A percentile compares a stretch with the other conserved stretches of the same genome.
These are phyloP conservation scores for Erebia ligea DNA, from an alignment of 2,888 invertebrate species.

Conservation along the genomic window DNA sequence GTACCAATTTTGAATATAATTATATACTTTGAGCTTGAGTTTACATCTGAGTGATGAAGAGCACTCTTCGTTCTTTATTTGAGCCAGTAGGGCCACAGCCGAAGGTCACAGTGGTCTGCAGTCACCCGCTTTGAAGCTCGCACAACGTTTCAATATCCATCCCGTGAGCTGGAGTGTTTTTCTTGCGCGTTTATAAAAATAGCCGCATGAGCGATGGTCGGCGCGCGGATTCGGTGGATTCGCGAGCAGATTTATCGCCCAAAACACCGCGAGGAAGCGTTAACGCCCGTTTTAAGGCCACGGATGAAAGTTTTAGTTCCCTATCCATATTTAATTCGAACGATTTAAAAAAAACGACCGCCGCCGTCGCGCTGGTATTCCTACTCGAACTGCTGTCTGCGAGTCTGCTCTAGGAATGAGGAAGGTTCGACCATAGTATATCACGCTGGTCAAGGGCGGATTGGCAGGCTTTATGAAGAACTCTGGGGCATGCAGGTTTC, in stretches of 20 bases:
- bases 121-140: constrained; percentile 51
- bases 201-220: constrained; percentile 68
- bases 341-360: constrained; percentile 56
- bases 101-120: constrained; percentile 46
- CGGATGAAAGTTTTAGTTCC: constrained; percentile 74
- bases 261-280: constrained; percentile 65
- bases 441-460: too few species aligned
- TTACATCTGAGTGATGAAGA: too few species aligned
- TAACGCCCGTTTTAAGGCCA: constrained; percentile 73
- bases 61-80: constrained; percentile 61
- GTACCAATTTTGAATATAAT: too few species aligned
- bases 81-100: constrained; percentile 61
- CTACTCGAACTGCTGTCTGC: neutral
- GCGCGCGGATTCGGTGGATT: constrained; percentile 68
- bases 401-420: too few species aligned
- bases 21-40: too few species aligned
- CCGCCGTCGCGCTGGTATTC: constrained; percentile 39
- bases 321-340: constrained; percentile 73
- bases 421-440: too few species aligned
- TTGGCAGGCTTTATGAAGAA: too few species aligned
- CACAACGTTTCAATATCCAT: constrained; percentile 58
- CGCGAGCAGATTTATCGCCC: constrained; percentile 76
- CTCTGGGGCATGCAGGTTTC: too few species aligned
- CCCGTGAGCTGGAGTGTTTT: constrained; percentile 63
- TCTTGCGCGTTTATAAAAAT: constrained; percentile 67